Evolutionary conservation across 2,113 vertebrate genomes (phyloP).

Genomic region (Hippoglossus stenolepis): DNA sequence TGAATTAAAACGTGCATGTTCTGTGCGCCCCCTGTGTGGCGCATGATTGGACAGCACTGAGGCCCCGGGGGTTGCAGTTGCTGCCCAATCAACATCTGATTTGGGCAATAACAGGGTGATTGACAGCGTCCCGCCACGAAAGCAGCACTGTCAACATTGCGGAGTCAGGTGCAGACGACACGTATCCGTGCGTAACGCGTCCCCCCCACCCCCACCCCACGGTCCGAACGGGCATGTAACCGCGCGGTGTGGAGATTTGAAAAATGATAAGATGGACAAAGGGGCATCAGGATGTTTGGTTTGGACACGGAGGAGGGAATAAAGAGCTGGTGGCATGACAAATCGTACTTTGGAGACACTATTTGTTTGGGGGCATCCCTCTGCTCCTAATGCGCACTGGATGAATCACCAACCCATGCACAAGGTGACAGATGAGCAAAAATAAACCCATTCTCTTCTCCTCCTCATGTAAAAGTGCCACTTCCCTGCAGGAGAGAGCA

Average conservation of each 20-base stretch:
- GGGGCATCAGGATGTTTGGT: background rate
- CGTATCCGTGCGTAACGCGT: conserved; percentile 60
- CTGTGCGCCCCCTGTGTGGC: background rate
- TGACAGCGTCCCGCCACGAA: conserved; percentile 27
- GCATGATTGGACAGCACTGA: conserved; percentile 12
- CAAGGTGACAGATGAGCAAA: conserved; percentile 18
- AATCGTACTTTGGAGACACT: too few species aligned
- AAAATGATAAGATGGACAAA: background rate
- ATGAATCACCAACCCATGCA: conserved; percentile 3
- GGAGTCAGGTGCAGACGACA: conserved; percentile 62
- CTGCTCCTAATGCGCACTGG: conserved; percentile 20
- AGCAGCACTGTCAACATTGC: conserved; percentile 33
- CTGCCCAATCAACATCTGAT: conserved; percentile 22
- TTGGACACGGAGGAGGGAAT: background rate
- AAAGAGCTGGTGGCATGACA: background rate
- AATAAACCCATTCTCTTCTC: background rate
- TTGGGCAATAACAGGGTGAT: conserved; percentile 18
- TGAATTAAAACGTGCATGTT: background rate
- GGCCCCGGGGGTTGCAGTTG: background rate
- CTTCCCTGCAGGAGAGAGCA: background rate
- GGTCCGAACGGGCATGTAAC: background rate
- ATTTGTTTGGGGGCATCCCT: conserved; percentile 25
- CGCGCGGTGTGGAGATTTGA: background rate
- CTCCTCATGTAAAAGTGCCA: conserved; percentile 5
- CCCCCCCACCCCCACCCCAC: background rate